Percentiles rank a stretch among this genome's conserved stretches.
Conservation (phyloP, 2,113 vertebrate genomes). For the Psilopogon haemacephalus region DNA sequence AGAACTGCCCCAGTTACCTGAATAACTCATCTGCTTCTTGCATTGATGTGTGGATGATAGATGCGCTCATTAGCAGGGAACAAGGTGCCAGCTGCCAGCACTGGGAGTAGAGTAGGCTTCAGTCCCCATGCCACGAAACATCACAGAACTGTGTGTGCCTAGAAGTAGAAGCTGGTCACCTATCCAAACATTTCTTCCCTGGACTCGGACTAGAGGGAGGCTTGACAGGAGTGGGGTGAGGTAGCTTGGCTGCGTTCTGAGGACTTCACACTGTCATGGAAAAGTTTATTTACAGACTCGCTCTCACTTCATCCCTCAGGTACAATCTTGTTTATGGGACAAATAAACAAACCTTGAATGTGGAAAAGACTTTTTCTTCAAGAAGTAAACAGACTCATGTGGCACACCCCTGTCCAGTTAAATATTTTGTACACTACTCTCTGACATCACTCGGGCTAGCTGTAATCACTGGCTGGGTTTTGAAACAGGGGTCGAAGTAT, state of each 20-base stretch:
- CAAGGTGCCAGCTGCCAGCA: conserved; percentile 3
- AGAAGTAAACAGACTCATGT: conserved; percentile 56
- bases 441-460: conserved; percentile 71
- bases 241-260: background rate
- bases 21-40: background rate
- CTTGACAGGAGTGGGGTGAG: background rate
- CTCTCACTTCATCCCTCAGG: conserved; percentile 73
- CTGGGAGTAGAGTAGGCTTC: background rate
- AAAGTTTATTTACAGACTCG: background rate
- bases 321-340: conserved; percentile 93
- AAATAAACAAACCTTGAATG: conserved; percentile 89
- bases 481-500: conserved; percentile 51
- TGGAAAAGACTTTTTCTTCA: conserved; percentile 36
- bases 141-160: background rate
- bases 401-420: conserved; percentile 68
- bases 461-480: conserved; percentile 68
- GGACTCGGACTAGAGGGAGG: background rate
- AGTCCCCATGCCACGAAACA: background rate
- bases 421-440: conserved; percentile 77
- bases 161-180: background rate
- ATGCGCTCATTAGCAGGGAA: background rate
- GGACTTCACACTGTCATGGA: background rate
- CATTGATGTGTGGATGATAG: background rate
- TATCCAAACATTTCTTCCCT: background rate
- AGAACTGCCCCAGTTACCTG: background rate